Percentiles rank a stretch among this genome's conserved stretches.
phyloP scores from a whole-genome alignment of 1,140 invertebrate genomes.

The Lepidostoma basale region DNA sequence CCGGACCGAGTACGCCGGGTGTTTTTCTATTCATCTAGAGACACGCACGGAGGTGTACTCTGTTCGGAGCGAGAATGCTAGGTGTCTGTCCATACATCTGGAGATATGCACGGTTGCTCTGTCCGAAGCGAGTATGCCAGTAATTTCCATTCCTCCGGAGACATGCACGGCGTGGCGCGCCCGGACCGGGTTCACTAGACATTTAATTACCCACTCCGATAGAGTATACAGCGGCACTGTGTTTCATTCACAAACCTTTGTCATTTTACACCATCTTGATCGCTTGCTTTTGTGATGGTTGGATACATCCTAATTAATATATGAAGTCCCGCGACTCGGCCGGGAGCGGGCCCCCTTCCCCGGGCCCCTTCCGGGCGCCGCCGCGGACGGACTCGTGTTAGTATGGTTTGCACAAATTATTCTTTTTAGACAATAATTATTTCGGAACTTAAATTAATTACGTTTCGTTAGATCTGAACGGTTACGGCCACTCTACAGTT shows the following conservation, averaged over 20 bases:
- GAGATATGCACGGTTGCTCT: too few relatives aligned
- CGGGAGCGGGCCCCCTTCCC: background rate
- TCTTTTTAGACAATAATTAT: conserved; percentile 46
- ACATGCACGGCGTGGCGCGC: conserved; percentile 26
- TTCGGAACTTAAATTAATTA: conserved; percentile 32
- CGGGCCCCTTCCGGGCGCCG: background rate
- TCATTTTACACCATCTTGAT: conserved; percentile 39
- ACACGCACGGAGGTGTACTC: too few relatives aligned
- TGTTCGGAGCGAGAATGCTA: conserved; percentile 26
- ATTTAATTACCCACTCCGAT: conserved; percentile 38
- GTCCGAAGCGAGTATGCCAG: too few relatives aligned
- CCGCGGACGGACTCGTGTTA: conserved; percentile 28
- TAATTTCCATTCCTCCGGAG: too few relatives aligned
- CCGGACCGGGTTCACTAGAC: conserved; percentile 20
- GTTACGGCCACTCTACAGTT: conserved; percentile 41
- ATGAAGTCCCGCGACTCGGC: conserved; percentile 13
- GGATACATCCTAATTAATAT: conserved; percentile 37
- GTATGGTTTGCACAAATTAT: conserved; percentile 45
- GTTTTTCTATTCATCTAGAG: too few relatives aligned
- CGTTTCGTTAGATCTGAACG: conserved; percentile 25
- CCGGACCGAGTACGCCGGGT: background rate
- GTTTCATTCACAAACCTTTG: conserved; percentile 42
- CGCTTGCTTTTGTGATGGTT: conserved; percentile 45
- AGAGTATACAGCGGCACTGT: conserved; percentile 33
- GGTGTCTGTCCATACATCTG: conserved; percentile 43